Evolutionary conservation across 1,140 invertebrate genomes (phyloP), one percentile per base, ranked within the genome.

Genomic region (Phthorimaea operculella): DNA sequence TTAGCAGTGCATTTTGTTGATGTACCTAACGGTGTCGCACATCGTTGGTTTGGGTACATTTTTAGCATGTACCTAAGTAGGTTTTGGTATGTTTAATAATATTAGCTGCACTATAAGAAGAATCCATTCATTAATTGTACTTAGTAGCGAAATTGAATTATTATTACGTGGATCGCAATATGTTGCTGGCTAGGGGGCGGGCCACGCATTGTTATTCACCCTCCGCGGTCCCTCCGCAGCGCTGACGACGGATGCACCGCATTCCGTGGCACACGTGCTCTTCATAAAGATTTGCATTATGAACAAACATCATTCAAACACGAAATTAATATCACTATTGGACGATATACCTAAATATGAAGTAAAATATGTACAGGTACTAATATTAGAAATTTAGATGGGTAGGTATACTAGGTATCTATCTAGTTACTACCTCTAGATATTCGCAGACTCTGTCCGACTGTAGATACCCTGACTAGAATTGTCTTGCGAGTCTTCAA

Each of bases 251-350:
- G 21, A 28, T 28, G 11, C 39, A 42, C 34, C 67, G 66, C 76
- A 76, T 76, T 74, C 69, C 75, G 36, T 11, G 60, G 63, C 64
- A 72, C 77, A 80, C 77, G 77, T 80, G 77, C 62, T 66, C 34
- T 60, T 16, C 33, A 42, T 34, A 52, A 64, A 63, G 16, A 9
- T 14, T 47, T 47, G 8, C 16, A 15, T 17, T 9, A 47, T 47
- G 9, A 15, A n/a, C 44, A 15, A 47, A 16, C 15, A 9, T 14
- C 44, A 9, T 47, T 47, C 15, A 47, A 16, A 15, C 15, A 16
- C 15, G 9, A 42, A 28, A 11, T 42, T 45, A 42, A 33, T n/a
- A n/a, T n/a, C n/a, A 42, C 14, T 47, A 51, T 48, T 45, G 48
- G 33, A 15, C 21, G 21, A 4, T n/a, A n/a, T n/a, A n/a, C 21